phyloP scores from a whole-genome alignment of 1,140 invertebrate species.

The Camponotus floridanus region DNA sequence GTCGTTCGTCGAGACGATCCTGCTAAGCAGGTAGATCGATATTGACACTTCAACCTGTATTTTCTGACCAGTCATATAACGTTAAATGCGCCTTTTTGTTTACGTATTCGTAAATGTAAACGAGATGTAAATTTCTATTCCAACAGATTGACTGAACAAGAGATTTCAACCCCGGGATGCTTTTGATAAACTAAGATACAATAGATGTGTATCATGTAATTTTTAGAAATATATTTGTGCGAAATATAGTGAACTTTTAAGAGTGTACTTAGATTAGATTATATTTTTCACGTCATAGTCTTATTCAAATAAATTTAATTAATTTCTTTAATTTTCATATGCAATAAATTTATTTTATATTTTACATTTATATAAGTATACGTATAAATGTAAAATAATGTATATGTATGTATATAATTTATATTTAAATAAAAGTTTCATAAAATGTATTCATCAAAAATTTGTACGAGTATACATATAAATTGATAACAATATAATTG shows the following conservation, averaged over 20 bases:
- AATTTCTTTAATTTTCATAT: background rate
- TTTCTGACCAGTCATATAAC: slow-evolving; percentile 17
- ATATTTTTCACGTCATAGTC: background rate
- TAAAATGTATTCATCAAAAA: slow-evolving; percentile 1
- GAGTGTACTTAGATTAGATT: background rate
- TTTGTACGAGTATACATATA: background rate
- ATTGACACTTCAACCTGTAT: slow-evolving; percentile 36
- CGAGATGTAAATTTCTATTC: slow-evolving; percentile 10
- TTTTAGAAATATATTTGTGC: background rate
- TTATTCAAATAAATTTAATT: slow-evolving; percentile 18
- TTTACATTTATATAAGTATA: background rate
- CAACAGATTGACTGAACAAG: background rate
- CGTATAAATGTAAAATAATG: background rate
- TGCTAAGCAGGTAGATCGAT: slow-evolving; percentile 58
- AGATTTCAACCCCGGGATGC: background rate
- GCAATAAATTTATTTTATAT: slow-evolving; percentile 29
- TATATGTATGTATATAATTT: background rate
- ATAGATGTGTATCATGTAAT: background rate
- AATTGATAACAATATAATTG: background rate
- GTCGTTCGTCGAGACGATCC: slow-evolving; percentile 47
- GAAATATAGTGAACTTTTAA: background rate
- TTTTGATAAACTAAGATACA: background rate
- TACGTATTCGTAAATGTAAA: background rate
- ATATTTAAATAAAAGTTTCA: background rate
- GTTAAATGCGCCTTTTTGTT: slow-evolving; percentile 21